Base-by-base conservation (phyloP, 2,113 vertebrate genomes). In the Cyrtonyx montezumae region DNA sequence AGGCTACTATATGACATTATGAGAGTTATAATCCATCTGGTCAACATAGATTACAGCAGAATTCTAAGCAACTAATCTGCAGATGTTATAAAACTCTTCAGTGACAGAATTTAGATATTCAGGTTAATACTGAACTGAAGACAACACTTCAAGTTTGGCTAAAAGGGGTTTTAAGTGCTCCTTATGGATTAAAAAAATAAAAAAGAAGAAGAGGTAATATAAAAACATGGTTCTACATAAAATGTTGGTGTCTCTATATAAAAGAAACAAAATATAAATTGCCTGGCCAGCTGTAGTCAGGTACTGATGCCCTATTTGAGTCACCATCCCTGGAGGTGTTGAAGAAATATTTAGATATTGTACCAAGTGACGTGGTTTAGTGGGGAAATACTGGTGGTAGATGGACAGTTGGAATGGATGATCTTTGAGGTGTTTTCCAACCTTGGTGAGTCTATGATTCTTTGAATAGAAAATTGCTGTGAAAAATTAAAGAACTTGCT, bases 11-110 rank as follows among this genome's bases (percentile, higher is more conserved):
- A 56, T 20, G 56, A 62, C 59, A 92, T 59, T 55, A 16, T 26
- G 45, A 76, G 70, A 87, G 7, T 32, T 82, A 49, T 46, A 93
- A 94, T 79, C 80, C 70, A 55, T 76, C 88, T 87, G 87, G 43
- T 55, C 28, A 91, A 69, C 8, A 30, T 0, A 87, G 84, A 88
- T 84, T 95, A 81, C 67, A 88, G 75, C 48, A 92, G 63, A 63
- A 63, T 36, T 86, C 43, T 62, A 86, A 84, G 36, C 21, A 91
- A 8, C 83, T 84, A 62, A 87, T 66, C 83, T 69, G 69, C 16
- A 94, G 66, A 71, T 86, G n/a, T 40, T 49, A 74, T 2, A 43
- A 86, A 73, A 86, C 93, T 61, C 56, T 78, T 59, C 80, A 79
- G 55, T 58, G 70, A 58, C 67, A 92, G 37, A 11, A 80, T n/a